These are phyloP conservation scores for Turritopsis rubra DNA, from an alignment of 30 jellyfish, hydroid and myxozoan genomes.

Conservation along the genomic window DNA sequence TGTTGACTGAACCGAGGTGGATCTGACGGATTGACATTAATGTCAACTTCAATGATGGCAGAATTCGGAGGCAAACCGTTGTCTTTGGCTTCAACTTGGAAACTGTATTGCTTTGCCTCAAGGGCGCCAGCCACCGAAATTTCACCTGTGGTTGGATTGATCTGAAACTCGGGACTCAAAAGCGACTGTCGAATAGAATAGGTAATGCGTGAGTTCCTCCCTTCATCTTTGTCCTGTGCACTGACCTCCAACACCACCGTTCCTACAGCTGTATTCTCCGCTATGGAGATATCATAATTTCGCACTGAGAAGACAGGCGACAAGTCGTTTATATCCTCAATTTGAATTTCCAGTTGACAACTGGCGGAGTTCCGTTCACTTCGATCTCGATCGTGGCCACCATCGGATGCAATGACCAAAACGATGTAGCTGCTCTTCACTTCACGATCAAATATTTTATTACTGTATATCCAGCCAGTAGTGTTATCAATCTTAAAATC, in stretches of 20 bases:
- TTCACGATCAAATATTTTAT: slow-evolving; percentile 76
- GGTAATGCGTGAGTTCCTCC: slow-evolving; percentile 56
- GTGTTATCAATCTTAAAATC: slow-evolving; percentile 54
- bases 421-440: slow-evolving; percentile 51
- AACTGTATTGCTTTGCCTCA: slow-evolving; percentile 31
- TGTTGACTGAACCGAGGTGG: slow-evolving; percentile 73
- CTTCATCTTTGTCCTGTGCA: slow-evolving; percentile 87
- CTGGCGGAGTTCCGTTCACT: slow-evolving; percentile 95
- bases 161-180: slow-evolving; percentile 36
- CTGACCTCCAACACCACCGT: slow-evolving; percentile 76
- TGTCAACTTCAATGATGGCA: slow-evolving; percentile 50
- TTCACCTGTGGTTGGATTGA: slow-evolving; percentile 61
- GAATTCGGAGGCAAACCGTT: slow-evolving; percentile 40
- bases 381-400: slow-evolving; percentile 85
- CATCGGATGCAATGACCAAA: slow-evolving; percentile 89
- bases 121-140: slow-evolving; percentile 55
- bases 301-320: slow-evolving; percentile 84
- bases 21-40: slow-evolving; percentile 41
- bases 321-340: slow-evolving; percentile 74
- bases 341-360: slow-evolving; percentile 73
- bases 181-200: slow-evolving; percentile 51
- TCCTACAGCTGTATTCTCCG: slow-evolving; percentile 49
- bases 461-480: slow-evolving; percentile 57
- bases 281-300: slow-evolving; percentile 67
- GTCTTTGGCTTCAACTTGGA: slow-evolving; percentile 74